phyloP scores from a whole-genome alignment of 2,888 invertebrate species.

The Cheilosia scutellata region DNA sequence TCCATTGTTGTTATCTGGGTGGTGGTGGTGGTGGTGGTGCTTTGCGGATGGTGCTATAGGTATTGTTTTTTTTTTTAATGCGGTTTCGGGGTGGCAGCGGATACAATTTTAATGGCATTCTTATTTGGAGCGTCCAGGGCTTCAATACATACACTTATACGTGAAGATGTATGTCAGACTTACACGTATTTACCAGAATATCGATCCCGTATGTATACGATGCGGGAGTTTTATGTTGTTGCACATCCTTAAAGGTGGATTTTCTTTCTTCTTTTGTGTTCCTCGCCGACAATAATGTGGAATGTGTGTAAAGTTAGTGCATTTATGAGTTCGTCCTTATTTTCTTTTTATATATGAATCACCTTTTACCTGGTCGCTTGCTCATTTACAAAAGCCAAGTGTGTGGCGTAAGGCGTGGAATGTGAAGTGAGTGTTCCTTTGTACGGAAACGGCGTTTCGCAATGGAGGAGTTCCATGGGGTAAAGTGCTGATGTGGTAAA shows the following conservation, averaged over 20 bases:
- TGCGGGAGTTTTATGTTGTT: constrained; percentile 20
- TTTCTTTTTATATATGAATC: constrained; percentile 15
- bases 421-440: constrained; percentile 24
- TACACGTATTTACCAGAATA: constrained; percentile 39
- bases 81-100: constrained; percentile 51
- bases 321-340: constrained; percentile 28
- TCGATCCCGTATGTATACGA: constrained; percentile 32
- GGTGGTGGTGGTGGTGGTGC: constrained; percentile 19
- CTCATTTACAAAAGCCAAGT: constrained; percentile 1
- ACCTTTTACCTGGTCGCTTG: constrained; percentile 20
- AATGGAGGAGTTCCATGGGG: constrained; percentile 30
- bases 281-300: constrained; percentile 27
- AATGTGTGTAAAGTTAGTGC: constrained; percentile 25
- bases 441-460: constrained; percentile 58
- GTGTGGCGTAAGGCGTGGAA: neutral
- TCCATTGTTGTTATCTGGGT: constrained; percentile 39
- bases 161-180: constrained; percentile 32
- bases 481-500: constrained; percentile 22
- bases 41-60: neutral
- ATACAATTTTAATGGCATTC: constrained; percentile 68
- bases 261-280: constrained; percentile 6
- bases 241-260: constrained; percentile 42
- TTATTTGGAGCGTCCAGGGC: constrained; percentile 57
- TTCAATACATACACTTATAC: constrained; percentile 17
- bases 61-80: constrained; percentile 22